These are phyloP conservation scores for Falco columbarius DNA, from an alignment of 2,797 vertebrate genomes.

Conservation along the genomic window DNA sequence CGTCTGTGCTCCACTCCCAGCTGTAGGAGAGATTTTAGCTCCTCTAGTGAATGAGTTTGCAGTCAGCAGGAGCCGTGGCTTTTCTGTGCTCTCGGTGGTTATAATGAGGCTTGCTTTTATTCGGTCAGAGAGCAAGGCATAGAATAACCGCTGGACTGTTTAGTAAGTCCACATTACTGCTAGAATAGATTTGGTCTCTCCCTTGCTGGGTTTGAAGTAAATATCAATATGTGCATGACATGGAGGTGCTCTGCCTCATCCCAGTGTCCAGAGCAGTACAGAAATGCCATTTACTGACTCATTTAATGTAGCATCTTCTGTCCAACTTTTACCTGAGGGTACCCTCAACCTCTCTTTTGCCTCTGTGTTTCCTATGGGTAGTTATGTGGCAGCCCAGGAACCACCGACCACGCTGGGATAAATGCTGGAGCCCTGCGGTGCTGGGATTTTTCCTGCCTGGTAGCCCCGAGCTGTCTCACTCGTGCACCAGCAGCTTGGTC, in stretches of 20 bases:
- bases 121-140: background rate
- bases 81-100: background rate
- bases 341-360: background rate
- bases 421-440: background rate
- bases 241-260: background rate
- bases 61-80: background rate
- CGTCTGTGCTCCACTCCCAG: background rate
- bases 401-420: fast-evolving
- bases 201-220: background rate
- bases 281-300: background rate
- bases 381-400: background rate
- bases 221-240: background rate
- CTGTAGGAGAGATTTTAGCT: background rate
- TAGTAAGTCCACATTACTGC: background rate
- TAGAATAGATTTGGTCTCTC: background rate
- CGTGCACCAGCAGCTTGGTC: fast-evolving
- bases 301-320: background rate
- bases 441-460: background rate
- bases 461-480: background rate
- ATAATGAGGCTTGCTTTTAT: background rate
- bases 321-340: background rate
- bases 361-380: background rate
- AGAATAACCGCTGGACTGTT: background rate
- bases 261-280: background rate
- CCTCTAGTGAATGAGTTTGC: background rate